These are phyloP conservation scores for Aphrophora alni DNA, from an alignment of 2,888 invertebrate genomes.

Conservation along the genomic window DNA sequence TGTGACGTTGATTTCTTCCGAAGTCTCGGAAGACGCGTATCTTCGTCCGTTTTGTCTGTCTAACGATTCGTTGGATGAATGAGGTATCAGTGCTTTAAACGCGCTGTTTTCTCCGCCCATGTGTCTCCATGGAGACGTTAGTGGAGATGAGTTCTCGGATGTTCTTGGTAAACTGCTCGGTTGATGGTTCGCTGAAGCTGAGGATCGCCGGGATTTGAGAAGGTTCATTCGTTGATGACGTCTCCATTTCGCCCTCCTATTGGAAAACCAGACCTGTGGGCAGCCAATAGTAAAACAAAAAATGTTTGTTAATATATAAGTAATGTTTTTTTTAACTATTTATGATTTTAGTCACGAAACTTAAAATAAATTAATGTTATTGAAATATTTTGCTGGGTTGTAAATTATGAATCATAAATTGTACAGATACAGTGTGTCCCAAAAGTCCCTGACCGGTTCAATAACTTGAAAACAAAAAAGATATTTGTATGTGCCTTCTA, in stretches of 20 bases:
- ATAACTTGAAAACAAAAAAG: no score
- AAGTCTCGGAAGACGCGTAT: conserved; percentile 50
- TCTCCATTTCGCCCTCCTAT: conserved; percentile 98
- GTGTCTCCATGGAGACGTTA: conserved; percentile 57
- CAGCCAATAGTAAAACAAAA: conserved; percentile 56
- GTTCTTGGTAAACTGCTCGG: conserved; percentile 40
- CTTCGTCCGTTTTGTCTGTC: conserved; percentile 52
- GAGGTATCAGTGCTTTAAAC: conserved; percentile 73
- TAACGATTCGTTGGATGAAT: conserved; percentile 57
- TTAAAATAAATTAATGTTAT: no score
- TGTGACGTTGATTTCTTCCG: conserved; percentile 82
- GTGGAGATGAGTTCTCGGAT: conserved; percentile 63
- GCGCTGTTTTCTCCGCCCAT: conserved; percentile 94
- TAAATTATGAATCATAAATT: no score
- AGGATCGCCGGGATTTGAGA: conserved; percentile 74
- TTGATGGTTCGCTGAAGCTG: conserved; percentile 55
- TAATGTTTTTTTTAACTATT: neutral
- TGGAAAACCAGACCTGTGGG: conserved; percentile 99
- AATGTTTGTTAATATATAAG: conserved; percentile 11
- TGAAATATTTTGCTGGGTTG: no score
- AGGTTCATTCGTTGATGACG: conserved; percentile 95
- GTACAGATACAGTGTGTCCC: no score
- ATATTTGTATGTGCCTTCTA: no score
- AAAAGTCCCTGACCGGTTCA: no score
- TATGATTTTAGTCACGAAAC: no score